Conservation (phyloP, 2,113 vertebrate species). For the Otus sunia region DNA sequence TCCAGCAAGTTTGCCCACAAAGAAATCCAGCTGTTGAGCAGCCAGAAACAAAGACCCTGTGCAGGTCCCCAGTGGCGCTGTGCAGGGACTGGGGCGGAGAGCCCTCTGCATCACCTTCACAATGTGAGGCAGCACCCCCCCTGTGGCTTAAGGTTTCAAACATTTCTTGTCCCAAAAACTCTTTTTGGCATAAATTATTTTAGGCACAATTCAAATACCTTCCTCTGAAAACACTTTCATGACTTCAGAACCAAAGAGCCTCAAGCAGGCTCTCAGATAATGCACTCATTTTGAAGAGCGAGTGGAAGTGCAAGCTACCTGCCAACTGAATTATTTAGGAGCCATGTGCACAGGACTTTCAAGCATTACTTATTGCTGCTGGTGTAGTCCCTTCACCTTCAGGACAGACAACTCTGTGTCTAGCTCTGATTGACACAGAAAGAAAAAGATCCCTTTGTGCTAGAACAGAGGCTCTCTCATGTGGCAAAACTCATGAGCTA, state of each 20-base stretch:
- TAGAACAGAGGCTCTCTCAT: neutral
- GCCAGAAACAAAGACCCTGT: neutral
- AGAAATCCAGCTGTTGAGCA: neutral
- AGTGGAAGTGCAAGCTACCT: neutral
- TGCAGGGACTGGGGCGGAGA: neutral
- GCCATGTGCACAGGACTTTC: rapidly evolving
- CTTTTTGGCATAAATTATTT: neutral
- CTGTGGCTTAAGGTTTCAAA: neutral
- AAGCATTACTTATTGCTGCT: neutral
- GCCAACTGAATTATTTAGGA: neutral
- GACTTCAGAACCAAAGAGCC: neutral
- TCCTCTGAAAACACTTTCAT: neutral
- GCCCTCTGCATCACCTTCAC: neutral
- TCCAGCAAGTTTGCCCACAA: neutral
- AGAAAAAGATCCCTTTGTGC: neutral
- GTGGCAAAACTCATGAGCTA: neutral
- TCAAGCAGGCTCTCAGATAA: neutral
- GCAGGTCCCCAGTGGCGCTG: neutral
- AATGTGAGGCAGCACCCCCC: rapidly evolving
- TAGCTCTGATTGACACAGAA: neutral
- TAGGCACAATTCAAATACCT: neutral
- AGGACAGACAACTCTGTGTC: neutral
- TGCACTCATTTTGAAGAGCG: neutral
- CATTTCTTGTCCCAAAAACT: neutral
- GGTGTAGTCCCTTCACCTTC: neutral